These are phyloP conservation scores for Eumacrocentrus americanus DNA, from an alignment of 2,888 invertebrate genomes.

Conservation along the genomic window DNA sequence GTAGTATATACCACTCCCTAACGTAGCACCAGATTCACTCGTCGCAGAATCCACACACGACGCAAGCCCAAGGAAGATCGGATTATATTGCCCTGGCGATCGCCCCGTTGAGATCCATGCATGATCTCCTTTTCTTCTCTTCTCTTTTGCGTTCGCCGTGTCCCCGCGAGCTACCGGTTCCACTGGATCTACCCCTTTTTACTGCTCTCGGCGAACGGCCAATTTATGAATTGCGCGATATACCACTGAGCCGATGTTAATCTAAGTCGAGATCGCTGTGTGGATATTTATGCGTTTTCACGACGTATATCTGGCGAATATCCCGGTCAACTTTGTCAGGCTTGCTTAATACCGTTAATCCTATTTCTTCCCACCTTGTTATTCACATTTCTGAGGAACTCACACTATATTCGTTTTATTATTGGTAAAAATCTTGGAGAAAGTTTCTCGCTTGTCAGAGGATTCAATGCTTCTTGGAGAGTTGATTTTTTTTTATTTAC, in stretches of 20 bases:
- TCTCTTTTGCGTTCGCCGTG: neutral
- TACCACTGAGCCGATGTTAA: constrained; percentile 29
- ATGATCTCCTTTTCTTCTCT: constrained; percentile 8
- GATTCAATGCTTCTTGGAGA: too few species aligned
- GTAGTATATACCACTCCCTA: constrained; percentile 19
- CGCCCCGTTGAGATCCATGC: constrained; percentile 1
- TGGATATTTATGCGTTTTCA: constrained; percentile 38
- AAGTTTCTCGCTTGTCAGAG: too few species aligned
- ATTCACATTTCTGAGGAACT: too few species aligned
- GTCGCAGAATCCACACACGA: constrained; percentile 30
- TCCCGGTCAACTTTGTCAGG: constrained; percentile 26
- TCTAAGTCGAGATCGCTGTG: constrained; percentile 34
- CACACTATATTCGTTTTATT: neutral
- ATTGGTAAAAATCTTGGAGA: too few species aligned
- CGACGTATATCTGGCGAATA: constrained; percentile 22
- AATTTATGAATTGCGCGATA: constrained; percentile 40
- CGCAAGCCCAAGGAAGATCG: constrained; percentile 28
- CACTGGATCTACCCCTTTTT: constrained; percentile 25
- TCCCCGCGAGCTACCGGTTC: constrained; percentile 31
- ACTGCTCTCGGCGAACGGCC: constrained; percentile 38
- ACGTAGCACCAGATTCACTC: constrained; percentile 31
- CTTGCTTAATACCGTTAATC: constrained; percentile 20
- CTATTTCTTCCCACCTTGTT: neutral
- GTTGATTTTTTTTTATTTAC: too few species aligned
- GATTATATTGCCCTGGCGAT: constrained; percentile 23